Conservation (phyloP, 2,888 invertebrate genomes). For the Allacma fusca region DNA sequence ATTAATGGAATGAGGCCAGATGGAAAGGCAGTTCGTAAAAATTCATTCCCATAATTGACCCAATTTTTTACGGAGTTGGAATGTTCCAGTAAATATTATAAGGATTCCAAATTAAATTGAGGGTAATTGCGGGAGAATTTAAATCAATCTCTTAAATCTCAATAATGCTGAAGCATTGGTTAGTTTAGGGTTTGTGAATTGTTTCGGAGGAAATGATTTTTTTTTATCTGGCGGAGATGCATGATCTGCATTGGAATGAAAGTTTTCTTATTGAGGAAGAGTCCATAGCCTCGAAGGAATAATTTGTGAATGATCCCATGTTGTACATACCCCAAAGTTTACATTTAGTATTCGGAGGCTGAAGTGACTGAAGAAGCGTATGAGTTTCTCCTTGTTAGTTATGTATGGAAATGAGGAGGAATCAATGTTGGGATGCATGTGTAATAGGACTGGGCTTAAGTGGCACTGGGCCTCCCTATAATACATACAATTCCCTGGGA, state of each 20-base stretch:
- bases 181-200: too few relatives aligned
- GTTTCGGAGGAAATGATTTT: too few relatives aligned
- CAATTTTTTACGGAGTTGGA: too few relatives aligned
- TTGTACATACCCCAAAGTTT: too few relatives aligned
- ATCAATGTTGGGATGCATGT: neutral
- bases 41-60: too few relatives aligned
- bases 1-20: neutral
- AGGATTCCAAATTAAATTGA: too few relatives aligned
- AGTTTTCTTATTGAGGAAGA: neutral
- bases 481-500: neutral
- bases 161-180: too few relatives aligned
- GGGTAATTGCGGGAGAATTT: too few relatives aligned
- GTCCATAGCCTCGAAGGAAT: neutral
- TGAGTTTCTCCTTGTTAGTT: neutral
- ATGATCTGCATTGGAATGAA: slow-evolving; percentile 5
- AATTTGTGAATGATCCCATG: neutral
- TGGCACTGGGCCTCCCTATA: neutral
- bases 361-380: neutral
- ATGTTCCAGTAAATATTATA: too few relatives aligned
- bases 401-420: slow-evolving; percentile 6
- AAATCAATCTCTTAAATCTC: too few relatives aligned
- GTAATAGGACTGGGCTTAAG: neutral
- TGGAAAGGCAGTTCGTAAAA: too few relatives aligned
- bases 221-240: neutral
- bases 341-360: neutral